These are phyloP conservation scores for Macropus fuliginosus DNA, from an alignment of 2,797 vertebrate genomes.

Conservation along the genomic window DNA sequence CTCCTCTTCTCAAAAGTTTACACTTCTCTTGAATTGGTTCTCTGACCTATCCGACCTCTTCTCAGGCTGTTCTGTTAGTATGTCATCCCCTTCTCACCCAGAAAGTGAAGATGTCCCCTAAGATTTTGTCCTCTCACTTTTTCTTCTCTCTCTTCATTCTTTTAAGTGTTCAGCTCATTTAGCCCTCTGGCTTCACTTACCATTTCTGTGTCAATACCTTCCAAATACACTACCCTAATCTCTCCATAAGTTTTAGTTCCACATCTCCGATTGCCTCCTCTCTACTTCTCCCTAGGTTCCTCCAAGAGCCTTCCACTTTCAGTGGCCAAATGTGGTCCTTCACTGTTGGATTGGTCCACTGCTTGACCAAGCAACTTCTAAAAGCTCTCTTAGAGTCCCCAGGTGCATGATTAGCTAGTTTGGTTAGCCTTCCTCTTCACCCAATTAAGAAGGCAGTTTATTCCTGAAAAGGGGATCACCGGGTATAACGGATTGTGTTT, in stretches of 20 bases:
- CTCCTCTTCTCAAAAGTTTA: background rate
- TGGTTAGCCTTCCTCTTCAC: too few species aligned
- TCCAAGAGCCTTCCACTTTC: background rate
- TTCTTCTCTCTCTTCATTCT: background rate
- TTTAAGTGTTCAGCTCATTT: background rate
- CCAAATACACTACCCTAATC: background rate
- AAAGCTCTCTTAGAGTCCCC: too few species aligned
- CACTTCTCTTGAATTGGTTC: background rate
- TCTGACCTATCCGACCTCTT: background rate
- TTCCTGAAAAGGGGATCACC: too few species aligned
- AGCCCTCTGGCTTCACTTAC: background rate
- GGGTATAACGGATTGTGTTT: too few species aligned
- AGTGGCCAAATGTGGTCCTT: too few species aligned
- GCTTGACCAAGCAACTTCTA: too few species aligned
- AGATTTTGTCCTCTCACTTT: background rate
- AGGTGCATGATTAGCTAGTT: too few species aligned
- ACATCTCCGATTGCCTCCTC: background rate
- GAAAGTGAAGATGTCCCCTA: background rate
- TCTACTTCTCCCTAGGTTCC: background rate
- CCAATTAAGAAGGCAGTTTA: too few species aligned
- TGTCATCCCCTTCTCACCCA: background rate
- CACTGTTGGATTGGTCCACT: too few species aligned
- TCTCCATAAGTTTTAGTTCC: too few species aligned
- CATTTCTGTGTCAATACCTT: background rate
- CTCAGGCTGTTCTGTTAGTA: background rate